These are phyloP conservation scores for Argentina silus DNA, from an alignment of 2,797 vertebrate species.

Conservation along the genomic window DNA sequence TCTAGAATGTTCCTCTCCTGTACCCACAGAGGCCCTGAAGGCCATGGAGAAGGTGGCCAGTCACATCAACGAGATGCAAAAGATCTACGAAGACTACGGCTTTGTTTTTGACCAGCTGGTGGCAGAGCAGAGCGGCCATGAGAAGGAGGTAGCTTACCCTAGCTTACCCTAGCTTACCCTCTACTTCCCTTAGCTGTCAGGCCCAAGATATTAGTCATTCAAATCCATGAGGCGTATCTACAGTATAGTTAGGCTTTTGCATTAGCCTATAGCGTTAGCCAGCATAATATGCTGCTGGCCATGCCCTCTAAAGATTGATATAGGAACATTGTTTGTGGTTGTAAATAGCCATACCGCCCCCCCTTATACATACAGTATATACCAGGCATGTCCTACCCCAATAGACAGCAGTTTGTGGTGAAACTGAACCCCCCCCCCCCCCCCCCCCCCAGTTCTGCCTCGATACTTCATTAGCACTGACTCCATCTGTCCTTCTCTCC, in stretches of 20 bases:
- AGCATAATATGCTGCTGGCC: too few species aligned
- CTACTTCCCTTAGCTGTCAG: not conserved
- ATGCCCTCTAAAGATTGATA: too few species aligned
- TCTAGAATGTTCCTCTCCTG: slow-evolving; percentile 4
- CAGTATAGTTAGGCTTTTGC: too few species aligned
- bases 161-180: not conserved
- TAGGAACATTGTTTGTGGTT: too few species aligned
- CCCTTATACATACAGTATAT: too few species aligned
- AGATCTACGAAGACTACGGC: slow-evolving; percentile 97
- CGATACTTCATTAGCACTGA: not conserved
- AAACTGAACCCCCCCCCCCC: too few species aligned
- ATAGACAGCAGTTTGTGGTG: too few species aligned
- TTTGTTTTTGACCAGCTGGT: slow-evolving; percentile 95
- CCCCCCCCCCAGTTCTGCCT: too few species aligned
- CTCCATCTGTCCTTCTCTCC: slow-evolving; percentile 10
- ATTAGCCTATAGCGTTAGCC: too few species aligned
- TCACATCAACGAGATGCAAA: slow-evolving; percentile 99
- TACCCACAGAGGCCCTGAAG: slow-evolving; percentile 88
- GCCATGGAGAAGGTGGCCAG: slow-evolving; percentile 99
- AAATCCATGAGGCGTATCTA: not conserved
- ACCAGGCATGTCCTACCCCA: too few species aligned
- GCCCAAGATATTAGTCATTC: not conserved
- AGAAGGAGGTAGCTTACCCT: slow-evolving; percentile 85
- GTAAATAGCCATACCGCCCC: too few species aligned
- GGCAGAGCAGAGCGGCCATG: slow-evolving; percentile 88